Evolutionary conservation across 2,888 invertebrate genomes (phyloP), one percentile per base, ranked within the genome.

Genomic region (Drosophila pseudotakahashii): DNA sequence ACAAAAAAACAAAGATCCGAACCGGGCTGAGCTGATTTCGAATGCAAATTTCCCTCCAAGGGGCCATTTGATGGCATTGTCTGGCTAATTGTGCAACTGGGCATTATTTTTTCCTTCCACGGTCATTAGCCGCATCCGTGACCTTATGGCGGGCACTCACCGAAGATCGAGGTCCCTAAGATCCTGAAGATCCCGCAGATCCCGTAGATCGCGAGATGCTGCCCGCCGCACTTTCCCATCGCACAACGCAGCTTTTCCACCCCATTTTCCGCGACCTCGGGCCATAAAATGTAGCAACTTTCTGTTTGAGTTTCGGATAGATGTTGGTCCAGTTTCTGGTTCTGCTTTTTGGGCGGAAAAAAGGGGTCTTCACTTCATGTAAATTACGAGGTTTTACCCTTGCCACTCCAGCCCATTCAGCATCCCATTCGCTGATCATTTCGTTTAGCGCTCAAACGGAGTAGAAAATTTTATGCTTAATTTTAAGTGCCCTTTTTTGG

Each of bases 91-190:
- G 81, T 75, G 66, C 63, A 77, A 71, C 66, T 73, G 64, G 85
- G 58, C 82, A 79, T 77, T 84, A 85, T 77, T 76, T 76, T 80
- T 72, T 78, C 70, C 88, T 71, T 76, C 72, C 76, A 62, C 70
- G 77, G 75, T 80, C 84, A 86, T 84, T 84, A 84, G 84, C 79
- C 88, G 83, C 80, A 76, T 78, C 83, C 75, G 71, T 85, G 80
- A 79, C 79, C 88, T 39, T 45, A 52, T 42, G 55, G 53, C 57
- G 66, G 70, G 62, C 63, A 70, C 71, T 52, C 57, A 55, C 6
- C 32, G 14, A 11, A 36, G 30, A 3, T 6, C 26, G 48, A 50
- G 50, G 14, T 44, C 70, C 45, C 34, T 19, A 57, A 57, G 48
- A 68, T 66, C 26, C n/a, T 6, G 26, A 36, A 63, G 62, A 61